Evolutionary conservation across 30 jellyfish, hydroid and myxozoan species (phyloP), one percentile per base, ranked within the genome.

Genomic region (Aurelia sp.): DNA sequence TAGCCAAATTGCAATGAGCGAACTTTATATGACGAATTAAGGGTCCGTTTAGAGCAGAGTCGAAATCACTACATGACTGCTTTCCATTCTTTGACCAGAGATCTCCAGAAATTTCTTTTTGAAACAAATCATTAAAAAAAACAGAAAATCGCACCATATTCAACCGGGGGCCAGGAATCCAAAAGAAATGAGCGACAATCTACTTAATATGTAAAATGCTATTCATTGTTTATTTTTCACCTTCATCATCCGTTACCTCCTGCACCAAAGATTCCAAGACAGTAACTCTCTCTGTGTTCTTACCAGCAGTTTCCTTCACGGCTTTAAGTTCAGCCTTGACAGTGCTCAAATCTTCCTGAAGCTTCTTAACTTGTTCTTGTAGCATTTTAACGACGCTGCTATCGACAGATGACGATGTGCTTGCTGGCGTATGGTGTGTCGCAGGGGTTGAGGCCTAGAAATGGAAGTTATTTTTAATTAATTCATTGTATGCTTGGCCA

Each of bases 211-310:
- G 11, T 37, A 31, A 48, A 31, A 8, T 21, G 30, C 18, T 35
- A 23, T 23, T n/a, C 60, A 64, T 55, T 72, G 65, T 61, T 63
- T 78, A 61, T 61, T 86, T 74, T 60, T 81, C 91, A 9, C 73
- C 97, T 48, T 91, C 97, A 5, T 79, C 89, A 62, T 92, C 98
- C 35, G 85, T 79, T 75, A 76, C 98, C 50, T 87, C 96, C 57
- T 92, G 96, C 13, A 92, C 98, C 77, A 92, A 71, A 11, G 94
- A 78, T 82, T 92, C 98, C 58, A 92, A 64, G 13, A 88, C 89
- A 71, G 97, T 72, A 40, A 92, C 80, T 61, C 98, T 44, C 72
- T 92, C 96, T 84, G 70, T 84, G 61, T 86, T 92, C 90, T 92
- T 86, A 37, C 31, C 77, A 12, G 84, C 80, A 19, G 82, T 62